Evolutionary conservation across 2,113 vertebrate species (phyloP).

Genomic region (Glareola pratincola): DNA sequence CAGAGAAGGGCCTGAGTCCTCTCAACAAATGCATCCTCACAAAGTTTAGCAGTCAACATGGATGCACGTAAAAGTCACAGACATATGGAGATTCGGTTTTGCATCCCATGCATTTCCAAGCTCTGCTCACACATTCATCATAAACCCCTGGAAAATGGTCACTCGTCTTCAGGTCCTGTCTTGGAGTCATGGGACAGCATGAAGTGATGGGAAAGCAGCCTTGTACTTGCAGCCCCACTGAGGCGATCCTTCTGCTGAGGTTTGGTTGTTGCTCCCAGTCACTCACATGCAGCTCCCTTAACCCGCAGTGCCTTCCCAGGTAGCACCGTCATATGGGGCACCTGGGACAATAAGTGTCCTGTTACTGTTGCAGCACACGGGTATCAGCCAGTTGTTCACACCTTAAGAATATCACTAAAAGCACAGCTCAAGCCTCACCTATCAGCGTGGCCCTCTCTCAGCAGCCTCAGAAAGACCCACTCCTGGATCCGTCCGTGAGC

Average conservation of each 20-base stretch:
- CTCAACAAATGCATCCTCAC: fast-evolving
- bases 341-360: neutral
- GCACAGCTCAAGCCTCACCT: neutral
- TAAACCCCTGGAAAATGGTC: neutral
- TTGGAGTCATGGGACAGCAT: neutral
- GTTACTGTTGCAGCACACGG: neutral
- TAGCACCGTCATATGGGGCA: fast-evolving
- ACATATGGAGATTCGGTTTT: neutral
- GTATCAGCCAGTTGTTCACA: fast-evolving
- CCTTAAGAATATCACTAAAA: neutral
- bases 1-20: neutral
- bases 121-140: neutral
- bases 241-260: neutral
- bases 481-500: neutral
- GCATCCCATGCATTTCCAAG: neutral
- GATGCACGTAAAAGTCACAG: neutral
- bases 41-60: neutral
- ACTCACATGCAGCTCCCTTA: neutral
- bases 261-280: neutral
- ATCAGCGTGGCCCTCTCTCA: neutral
- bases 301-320: neutral
- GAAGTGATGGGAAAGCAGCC: neutral
- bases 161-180: neutral
- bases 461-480: neutral
- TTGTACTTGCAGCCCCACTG: neutral